Percentiles rank a stretch among this genome's conserved stretches.
Conservation (phyloP, 2,888 invertebrate species). For the Latrodectus elegans region DNA sequence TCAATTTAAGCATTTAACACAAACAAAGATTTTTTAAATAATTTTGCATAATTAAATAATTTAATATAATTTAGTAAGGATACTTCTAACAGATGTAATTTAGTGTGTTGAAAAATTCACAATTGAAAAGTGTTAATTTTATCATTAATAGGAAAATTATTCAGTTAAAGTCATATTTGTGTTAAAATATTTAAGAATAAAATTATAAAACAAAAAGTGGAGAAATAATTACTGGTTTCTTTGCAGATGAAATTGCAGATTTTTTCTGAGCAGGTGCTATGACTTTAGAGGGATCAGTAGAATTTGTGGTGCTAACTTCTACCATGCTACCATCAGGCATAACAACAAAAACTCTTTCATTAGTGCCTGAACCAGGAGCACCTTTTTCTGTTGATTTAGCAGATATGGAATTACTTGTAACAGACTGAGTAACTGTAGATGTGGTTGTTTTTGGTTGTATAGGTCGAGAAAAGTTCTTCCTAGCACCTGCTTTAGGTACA, state of each 20-base stretch:
- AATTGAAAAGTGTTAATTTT: no score
- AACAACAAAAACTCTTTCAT: constrained; percentile 67
- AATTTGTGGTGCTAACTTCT: constrained; percentile 53
- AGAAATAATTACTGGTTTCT: background rate
- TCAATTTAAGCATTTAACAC: no score
- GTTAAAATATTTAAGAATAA: background rate
- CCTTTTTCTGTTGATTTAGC: background rate
- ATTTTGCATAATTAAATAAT: no score
- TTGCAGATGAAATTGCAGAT: background rate
- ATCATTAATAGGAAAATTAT: no score
- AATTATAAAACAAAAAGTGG: background rate
- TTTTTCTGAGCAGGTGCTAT: constrained; percentile 19
- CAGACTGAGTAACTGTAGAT: background rate
- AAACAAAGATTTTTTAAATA: no score
- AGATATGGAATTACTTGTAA: background rate
- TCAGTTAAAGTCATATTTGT: no score
- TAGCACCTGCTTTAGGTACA: constrained; percentile 44
- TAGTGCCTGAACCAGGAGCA: background rate
- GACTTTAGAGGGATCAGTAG: constrained; percentile 4
- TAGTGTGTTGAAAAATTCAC: no score
- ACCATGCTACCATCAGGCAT: constrained; percentile 68
- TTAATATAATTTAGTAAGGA: no score
- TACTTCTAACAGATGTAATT: no score
- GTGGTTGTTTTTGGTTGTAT: constrained; percentile 21
- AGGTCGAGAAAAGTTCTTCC: constrained; percentile 48